Percentiles rank a stretch among this genome's conserved stretches.
Conservation (phyloP, 2,113 vertebrate genomes). For the Sceloporus tristichus region DNA sequence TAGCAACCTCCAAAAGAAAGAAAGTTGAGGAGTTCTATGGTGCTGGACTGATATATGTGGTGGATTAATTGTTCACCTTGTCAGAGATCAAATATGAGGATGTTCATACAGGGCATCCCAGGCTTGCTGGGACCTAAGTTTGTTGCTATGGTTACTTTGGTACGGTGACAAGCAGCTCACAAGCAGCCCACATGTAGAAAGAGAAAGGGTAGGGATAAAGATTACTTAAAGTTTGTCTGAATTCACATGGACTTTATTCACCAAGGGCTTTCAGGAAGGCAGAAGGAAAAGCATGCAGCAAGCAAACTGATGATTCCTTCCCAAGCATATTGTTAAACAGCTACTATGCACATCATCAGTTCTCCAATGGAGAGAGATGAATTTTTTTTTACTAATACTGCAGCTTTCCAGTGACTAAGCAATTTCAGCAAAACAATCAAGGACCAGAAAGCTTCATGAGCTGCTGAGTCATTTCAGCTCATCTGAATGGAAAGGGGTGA, state of each 20-base stretch:
- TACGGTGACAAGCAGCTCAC: slow-evolving; percentile 59
- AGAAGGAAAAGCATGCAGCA: not conserved
- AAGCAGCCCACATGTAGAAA: slow-evolving; percentile 57
- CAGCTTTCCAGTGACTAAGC: slow-evolving; percentile 56
- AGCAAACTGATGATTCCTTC: not conserved
- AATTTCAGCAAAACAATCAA: slow-evolving; percentile 52
- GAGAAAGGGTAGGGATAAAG: slow-evolving; percentile 42
- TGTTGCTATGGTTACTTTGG: slow-evolving; percentile 68
- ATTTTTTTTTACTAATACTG: not conserved
- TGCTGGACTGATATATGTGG: slow-evolving; percentile 59
- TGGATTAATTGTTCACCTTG: slow-evolving; percentile 68
- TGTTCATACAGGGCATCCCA: slow-evolving; percentile 57
- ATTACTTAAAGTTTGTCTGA: slow-evolving; percentile 46
- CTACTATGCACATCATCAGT: slow-evolving; percentile 17
- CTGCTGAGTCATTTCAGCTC: slow-evolving; percentile 43
- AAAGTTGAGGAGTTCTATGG: slow-evolving; percentile 54
- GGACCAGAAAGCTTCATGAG: slow-evolving; percentile 49
- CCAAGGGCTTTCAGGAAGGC: not conserved
- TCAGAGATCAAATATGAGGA: slow-evolving; percentile 67
- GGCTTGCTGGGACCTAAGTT: slow-evolving; percentile 65
- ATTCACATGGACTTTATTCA: slow-evolving; percentile 20
- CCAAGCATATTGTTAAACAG: slow-evolving; percentile 22
- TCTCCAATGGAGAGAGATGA: slow-evolving; percentile 54
- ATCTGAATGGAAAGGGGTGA: slow-evolving; percentile 54
- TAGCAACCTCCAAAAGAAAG: slow-evolving; percentile 49